Evolutionary conservation across 2,113 vertebrate species (phyloP), one percentile per base, ranked within the genome.

Genomic region (Erpornis zantholeuca): DNA sequence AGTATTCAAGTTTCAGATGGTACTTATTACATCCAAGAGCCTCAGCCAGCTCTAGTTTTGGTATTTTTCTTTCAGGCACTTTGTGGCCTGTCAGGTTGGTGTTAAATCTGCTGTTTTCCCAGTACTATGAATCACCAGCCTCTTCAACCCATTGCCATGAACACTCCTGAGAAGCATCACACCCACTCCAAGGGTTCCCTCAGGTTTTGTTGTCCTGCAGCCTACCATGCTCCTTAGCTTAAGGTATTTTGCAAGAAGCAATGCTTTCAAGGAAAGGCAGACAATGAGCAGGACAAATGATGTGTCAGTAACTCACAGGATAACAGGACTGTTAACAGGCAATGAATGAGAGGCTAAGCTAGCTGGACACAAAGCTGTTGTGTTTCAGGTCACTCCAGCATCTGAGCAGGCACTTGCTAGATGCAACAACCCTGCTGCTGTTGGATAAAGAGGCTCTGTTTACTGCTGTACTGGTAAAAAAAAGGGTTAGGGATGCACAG

Each of bases 1-100:
- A 44, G 50, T 33, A 70, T 95, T 95, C 92, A 93, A 97, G 95
- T 95, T 94, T 94, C 64, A 83, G 85, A 56, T 90, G 72, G 82
- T n/a, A 72, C 33, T 71, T 72, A 61, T 11, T 72, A 82, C 17
- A 84, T 28, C 49, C 4, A 4, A 82, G 56, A 92, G 86, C 90
- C 75, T 90, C 71, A 82, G 65, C 36, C 61, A 94, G 73, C 90
- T 95, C 88, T 64, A 22, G 15, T 88, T 96, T 95, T 94, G 93
- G 73, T 82, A 63, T 72, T 82, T 89, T 80, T 68, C 35, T 83
- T 89, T 56, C 84, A 94, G 90, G 92, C 90, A 93, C 68, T 88
- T 77, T 23, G 25, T 57, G 89, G 94, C 94, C 94, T 84, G 89
- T 82, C 72, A 92, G 52, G 50, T 60, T 88, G 90, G 40, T 68